A percentile compares a stretch with the other conserved stretches of the same genome.
Evolutionary conservation across 2,797 vertebrate species (phyloP).

Genomic region (Macrochelys suwanniensis): DNA sequence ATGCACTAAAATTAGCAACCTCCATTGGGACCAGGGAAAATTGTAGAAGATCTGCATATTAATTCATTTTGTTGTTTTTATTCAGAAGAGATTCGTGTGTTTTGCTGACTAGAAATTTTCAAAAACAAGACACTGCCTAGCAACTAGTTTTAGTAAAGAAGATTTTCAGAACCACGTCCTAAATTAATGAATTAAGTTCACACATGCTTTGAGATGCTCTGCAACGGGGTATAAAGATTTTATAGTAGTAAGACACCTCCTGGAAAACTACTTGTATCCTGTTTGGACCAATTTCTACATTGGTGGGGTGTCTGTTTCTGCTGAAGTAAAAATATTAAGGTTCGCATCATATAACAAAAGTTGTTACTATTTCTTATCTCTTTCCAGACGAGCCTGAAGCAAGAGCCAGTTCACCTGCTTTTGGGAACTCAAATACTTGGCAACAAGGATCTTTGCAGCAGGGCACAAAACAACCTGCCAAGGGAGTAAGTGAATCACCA

Average conservation of each 20-base stretch:
- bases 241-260: background rate
- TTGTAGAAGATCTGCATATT: background rate
- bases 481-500: slow-evolving; percentile 63
- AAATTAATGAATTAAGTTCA: background rate
- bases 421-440: background rate
- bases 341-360: background rate
- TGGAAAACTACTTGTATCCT: background rate
- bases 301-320: background rate
- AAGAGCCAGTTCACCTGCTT: slow-evolving; percentile 18
- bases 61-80: background rate
- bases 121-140: background rate
- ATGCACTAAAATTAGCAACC: background rate
- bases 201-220: accelerated
- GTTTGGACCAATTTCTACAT: background rate
- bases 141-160: background rate
- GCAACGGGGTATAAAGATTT: background rate
- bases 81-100: background rate
- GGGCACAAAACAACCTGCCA: slow-evolving; percentile 17
- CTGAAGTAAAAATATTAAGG: background rate
- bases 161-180: background rate
- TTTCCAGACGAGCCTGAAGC: background rate
- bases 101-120: background rate
- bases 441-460: background rate
- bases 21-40: background rate
- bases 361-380: background rate